Conservation (phyloP, 2,888 invertebrate genomes). For the Beris chalybata region DNA sequence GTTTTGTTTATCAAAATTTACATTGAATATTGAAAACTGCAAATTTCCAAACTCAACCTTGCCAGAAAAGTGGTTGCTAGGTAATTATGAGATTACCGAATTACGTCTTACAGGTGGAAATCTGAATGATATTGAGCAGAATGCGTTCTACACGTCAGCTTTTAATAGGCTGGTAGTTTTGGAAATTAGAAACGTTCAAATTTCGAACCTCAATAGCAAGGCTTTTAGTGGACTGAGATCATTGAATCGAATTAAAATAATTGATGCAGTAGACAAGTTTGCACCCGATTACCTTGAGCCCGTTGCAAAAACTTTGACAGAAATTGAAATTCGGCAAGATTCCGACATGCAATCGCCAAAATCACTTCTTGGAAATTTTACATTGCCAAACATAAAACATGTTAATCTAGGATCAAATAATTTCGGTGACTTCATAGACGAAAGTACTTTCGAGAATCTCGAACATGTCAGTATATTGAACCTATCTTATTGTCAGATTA, state of each 20-base stretch:
- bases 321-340: no score
- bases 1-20: slow-evolving; percentile 30
- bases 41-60: neutral
- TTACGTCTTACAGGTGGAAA: neutral
- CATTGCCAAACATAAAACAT: no score
- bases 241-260: neutral
- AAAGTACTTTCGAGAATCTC: neutral
- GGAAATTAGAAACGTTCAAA: neutral
- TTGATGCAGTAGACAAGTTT: no score
- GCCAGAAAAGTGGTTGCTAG: neutral
- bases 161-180: neutral
- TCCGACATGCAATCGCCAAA: no score
- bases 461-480: neutral
- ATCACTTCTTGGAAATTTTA: neutral
- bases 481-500: neutral
- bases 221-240: neutral
- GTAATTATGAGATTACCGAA: neutral
- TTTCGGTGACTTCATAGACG: neutral
- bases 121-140: neutral
- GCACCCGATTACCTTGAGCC: no score
- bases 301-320: no score
- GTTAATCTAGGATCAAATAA: slow-evolving; percentile 2
- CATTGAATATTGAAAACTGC: neutral
- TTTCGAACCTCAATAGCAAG: neutral
- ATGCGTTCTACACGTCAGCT: neutral